These are phyloP conservation scores for Chelonus insularis DNA, from an alignment of 1,140 invertebrate species.

Conservation along the genomic window DNA sequence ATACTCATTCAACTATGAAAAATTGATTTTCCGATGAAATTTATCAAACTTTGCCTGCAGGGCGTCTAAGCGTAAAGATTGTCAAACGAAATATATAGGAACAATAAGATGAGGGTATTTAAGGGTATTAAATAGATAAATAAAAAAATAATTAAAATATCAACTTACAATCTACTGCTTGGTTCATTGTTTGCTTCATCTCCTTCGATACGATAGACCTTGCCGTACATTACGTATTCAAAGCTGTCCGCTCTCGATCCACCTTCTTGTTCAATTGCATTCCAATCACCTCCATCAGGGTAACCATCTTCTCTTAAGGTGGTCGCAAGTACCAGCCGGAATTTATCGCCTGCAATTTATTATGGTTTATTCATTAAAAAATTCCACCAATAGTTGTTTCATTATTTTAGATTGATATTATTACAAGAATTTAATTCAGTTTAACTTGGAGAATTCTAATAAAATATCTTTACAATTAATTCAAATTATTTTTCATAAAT, in stretches of 20 bases:
- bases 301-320: slow-evolving; percentile 96
- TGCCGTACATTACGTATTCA: slow-evolving; percentile 99
- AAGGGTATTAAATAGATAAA: background rate
- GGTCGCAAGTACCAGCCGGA: slow-evolving; percentile 91
- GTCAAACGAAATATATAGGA: background rate
- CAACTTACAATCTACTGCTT: slow-evolving; percentile 78
- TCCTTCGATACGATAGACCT: slow-evolving; percentile 97
- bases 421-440: too few relatives aligned
- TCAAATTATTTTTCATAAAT: too few relatives aligned
- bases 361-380: background rate
- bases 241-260: slow-evolving; percentile 92
- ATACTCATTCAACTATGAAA: slow-evolving; percentile 5
- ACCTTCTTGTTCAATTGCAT: slow-evolving; percentile 76
- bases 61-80: background rate
- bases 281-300: slow-evolving; percentile 93
- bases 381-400: background rate
- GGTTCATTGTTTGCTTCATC: slow-evolving; percentile 91
- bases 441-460: too few relatives aligned
- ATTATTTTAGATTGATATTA: too few relatives aligned
- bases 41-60: background rate
- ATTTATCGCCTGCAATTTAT: slow-evolving; percentile 75
- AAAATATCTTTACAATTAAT: too few relatives aligned
- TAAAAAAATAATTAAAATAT: background rate
- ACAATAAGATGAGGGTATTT: background rate
- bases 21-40: background rate